Base-by-base conservation (phyloP, 2,888 invertebrate species). In the Physocephala rufipes region DNA sequence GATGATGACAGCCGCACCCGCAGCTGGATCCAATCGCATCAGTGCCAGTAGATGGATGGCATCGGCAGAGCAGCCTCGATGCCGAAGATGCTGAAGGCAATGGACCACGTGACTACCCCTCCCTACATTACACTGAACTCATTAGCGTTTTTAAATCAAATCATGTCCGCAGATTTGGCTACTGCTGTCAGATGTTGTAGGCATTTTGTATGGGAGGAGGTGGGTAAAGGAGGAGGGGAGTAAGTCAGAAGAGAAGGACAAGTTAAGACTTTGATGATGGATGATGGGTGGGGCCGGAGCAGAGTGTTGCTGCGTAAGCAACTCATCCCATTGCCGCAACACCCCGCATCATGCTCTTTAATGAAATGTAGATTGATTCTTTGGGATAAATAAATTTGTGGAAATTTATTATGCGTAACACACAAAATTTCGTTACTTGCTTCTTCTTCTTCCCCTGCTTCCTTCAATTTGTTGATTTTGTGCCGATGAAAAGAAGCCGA, bases 341-440 rank as follows among this genome's bases (percentile, higher is more conserved):
- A 16, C 59, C 19, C 28, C 26, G 4, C 61, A 9, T n/a, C 61
- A 49, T 49, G n/a, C 47, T 47, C 9, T 53, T 51, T 30, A 51
- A 45, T 63, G 64, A 70, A 63, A 69, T 64, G 64, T 55, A 64
- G 65, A 59, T 36, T 36, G 63, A 62, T 36, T 53, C 28, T 58
- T 28, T 66, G 61, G 67, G 47, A 67, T 67, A 71, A 71, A 71
- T 71, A 71, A 71, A 71, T 71, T 64, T 47, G 51, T 43, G 67
- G n/a, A 43, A 66, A 71, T 71, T 71, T 71, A 71, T 71, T 71
- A 67, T 71, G 71, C 71, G 71, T 71, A 71, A 62, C 71, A 67
- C 67, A 53, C 67, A 51, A 66, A 55, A 67, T 45, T 53, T 58
- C 58, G 28, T 24, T 58, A 3, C 26, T 24, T 58, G 36, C 15